Evolutionary conservation across 2,888 invertebrate species (phyloP).

Genomic region (Crossocerus cetratus): DNA sequence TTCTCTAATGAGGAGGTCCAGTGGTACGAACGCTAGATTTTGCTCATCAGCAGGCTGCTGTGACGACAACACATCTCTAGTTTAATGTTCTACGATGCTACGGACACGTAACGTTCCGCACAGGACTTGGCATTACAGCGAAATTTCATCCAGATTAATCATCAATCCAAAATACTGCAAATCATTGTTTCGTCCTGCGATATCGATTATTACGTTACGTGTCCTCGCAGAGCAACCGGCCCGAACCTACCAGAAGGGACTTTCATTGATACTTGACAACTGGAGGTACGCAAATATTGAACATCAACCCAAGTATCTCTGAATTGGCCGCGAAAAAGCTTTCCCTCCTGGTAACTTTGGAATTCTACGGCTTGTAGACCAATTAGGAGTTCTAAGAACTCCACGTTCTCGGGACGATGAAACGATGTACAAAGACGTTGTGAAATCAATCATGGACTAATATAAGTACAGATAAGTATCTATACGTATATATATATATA

Average conservation of each 20-base stretch:
- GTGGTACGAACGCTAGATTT: conserved; percentile 15
- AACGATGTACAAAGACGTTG: conserved; percentile 40
- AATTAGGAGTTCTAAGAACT: too few species aligned
- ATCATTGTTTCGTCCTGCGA: too few species aligned
- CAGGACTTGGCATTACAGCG: too few species aligned
- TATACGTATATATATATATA: conserved; percentile 35
- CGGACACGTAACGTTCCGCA: conserved; percentile 20
- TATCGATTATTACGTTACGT: conserved; percentile 16
- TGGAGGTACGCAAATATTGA: too few species aligned
- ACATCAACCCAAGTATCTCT: too few species aligned
- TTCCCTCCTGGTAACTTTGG: neutral
- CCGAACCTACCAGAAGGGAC: conserved; percentile 16
- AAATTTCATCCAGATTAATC: too few species aligned
- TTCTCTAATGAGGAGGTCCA: conserved; percentile 4
- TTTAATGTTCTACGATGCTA: conserved; percentile 23
- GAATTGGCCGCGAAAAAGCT: too few species aligned
- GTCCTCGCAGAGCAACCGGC: conserved; percentile 5
- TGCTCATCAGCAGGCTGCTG: conserved; percentile 22
- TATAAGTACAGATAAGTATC: conserved; percentile 33
- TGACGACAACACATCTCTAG: conserved; percentile 32
- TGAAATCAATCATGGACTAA: conserved; percentile 45
- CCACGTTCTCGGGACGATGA: conserved; percentile 2
- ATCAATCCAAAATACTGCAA: neutral
- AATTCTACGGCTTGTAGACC: conserved; percentile 10
- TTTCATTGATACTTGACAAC: too few species aligned